phyloP scores from a whole-genome alignment of 23 tunicate genomes.

The Aplidium turbinatum region DNA sequence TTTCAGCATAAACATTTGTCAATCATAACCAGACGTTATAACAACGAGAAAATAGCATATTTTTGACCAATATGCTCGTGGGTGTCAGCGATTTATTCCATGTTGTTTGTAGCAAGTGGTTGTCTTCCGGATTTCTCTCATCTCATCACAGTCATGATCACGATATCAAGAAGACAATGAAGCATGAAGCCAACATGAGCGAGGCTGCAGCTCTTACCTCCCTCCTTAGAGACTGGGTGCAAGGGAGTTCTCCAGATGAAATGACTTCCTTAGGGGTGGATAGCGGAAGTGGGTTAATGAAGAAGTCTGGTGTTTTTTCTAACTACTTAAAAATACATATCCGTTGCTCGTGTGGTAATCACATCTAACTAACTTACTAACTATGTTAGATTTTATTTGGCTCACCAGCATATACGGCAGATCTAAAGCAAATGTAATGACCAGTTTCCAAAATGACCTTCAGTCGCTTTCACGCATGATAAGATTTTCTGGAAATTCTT shows the following conservation, averaged over 20 bases:
- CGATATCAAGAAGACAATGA: constrained; percentile 22
- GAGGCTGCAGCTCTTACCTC: constrained; percentile 76
- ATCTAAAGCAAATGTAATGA: no score
- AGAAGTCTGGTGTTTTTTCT: not conserved
- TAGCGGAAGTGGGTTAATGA: constrained; percentile 54
- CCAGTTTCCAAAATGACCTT: no score
- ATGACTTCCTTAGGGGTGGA: constrained; percentile 72
- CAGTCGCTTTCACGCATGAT: no score
- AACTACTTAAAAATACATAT: not conserved
- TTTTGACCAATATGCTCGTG: no score
- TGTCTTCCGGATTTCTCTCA: constrained; percentile 37
- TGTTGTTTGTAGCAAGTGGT: constrained; percentile 66
- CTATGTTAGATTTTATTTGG: not conserved
- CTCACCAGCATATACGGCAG: not conserved
- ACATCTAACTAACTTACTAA: no score
- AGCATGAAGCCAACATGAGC: constrained; percentile 54
- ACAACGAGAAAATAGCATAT: no score
- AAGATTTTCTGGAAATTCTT: no score
- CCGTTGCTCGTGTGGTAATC: no score
- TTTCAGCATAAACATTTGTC: no score
- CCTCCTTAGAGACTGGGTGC: constrained; percentile 80
- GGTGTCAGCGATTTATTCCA: no score
- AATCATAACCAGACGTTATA: no score
- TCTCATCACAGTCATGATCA: constrained; percentile 37
- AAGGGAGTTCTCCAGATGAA: constrained; percentile 52